Base-by-base conservation (phyloP, 2,113 vertebrate species). In the Sorex araneus region DNA sequence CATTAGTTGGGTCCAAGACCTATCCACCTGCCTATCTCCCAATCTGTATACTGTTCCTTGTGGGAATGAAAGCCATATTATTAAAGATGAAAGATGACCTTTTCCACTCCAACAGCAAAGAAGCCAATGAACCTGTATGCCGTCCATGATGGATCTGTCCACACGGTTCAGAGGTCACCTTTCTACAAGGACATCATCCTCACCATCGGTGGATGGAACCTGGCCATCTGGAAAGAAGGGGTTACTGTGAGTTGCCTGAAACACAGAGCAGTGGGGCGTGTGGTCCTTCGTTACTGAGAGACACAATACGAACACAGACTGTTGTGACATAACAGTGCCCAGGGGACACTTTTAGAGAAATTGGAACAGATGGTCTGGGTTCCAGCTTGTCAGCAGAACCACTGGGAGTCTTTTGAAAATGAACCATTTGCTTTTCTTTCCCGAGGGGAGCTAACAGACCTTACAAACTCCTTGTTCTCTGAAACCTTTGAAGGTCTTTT, bases 161-260 rank as follows among this genome's bases (percentile, higher is more conserved):
- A 98, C 81, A 99, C 98, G 0, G 85, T 99, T 5, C 98, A 98
- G 94, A 97, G 98, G 66, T 99, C 99, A 8, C 99, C 99, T 0
- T 99, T 99, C 97, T 99, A 99, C 91, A 97, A 98, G 64, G 98
- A 99, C 92, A 97, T 99, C 64, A 23, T 99, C 95, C 98, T 99
- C 95, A 99, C 98, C 0, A 57, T 98, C 3, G 99, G 98, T 69
- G 98, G 98, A 21, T 98, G 96, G 97, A 98, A 98, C 45, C 98
- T 99, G 93, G 98, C 99, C 95, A 98, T 99, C 97, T 99, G 99
- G 99, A 99, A 98, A 94, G 99, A 99, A 96, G 98, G 97, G 13
- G 89, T 99, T 73, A 97, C 95, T 96, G 99, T 99, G 98, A 98
- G 98, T 98, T 74, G 54, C 21, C 90, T 30, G n/a, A 18, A 70